Evolutionary conservation across 1,140 invertebrate species (phyloP).

Genomic region (Drosophila malerkotliana): DNA sequence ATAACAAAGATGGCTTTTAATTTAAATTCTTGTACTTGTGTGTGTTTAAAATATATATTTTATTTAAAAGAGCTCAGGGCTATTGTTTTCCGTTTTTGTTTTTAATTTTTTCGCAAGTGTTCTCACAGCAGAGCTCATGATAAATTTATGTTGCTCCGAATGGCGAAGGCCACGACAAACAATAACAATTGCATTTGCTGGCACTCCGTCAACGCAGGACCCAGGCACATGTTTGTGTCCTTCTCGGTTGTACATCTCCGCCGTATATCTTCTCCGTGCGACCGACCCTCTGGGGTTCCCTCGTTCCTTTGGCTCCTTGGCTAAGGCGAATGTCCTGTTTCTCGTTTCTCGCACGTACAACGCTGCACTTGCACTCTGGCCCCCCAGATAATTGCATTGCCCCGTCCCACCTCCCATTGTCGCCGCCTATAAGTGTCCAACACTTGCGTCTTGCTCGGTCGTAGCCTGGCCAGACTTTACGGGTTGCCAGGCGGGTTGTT

Average conservation of each 20-base stretch:
- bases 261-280: slow-evolving; percentile 14
- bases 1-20: too few species aligned
- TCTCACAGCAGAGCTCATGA: slow-evolving; percentile 28
- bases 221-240: slow-evolving; percentile 50
- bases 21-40: background rate
- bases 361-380: slow-evolving; percentile 54
- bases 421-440: slow-evolving; percentile 27
- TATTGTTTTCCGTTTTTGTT: background rate
- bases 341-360: slow-evolving; percentile 64
- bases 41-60: background rate
- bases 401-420: background rate
- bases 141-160: slow-evolving; percentile 38
- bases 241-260: slow-evolving; percentile 17
- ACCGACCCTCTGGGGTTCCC: background rate
- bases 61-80: background rate
- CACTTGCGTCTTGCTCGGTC: slow-evolving; percentile 20
- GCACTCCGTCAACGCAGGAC: slow-evolving; percentile 48
- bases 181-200: slow-evolving; percentile 58
- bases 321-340: slow-evolving; percentile 71
- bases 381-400: slow-evolving; percentile 77
- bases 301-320: slow-evolving; percentile 3
- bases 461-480: background rate
- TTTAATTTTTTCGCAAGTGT: slow-evolving; percentile 9
- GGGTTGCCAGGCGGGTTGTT: background rate
- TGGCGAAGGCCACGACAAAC: slow-evolving; percentile 43